phyloP scores from a whole-genome alignment of 2,113 vertebrate genomes.

The Canis aureus region DNA sequence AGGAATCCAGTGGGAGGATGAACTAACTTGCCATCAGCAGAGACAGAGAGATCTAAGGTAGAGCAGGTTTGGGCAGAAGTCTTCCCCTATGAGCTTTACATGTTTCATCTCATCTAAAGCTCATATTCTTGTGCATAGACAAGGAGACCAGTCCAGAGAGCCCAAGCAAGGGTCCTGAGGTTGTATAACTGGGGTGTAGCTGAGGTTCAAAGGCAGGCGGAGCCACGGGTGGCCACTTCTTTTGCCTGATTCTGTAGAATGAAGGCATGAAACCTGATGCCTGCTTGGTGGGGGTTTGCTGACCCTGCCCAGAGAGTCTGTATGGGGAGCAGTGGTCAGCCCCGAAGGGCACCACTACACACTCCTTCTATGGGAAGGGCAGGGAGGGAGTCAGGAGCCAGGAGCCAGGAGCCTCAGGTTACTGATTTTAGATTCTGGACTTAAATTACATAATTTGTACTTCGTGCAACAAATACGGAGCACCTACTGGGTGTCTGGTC shows the following conservation, averaged over 20 bases:
- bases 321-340: neutral
- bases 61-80: neutral
- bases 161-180: neutral
- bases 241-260: neutral
- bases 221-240: rapidly evolving
- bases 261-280: neutral
- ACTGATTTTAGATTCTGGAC: neutral
- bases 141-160: neutral
- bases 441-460: neutral
- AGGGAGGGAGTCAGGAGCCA: neutral
- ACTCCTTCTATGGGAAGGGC: neutral
- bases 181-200: neutral
- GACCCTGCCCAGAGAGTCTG: neutral
- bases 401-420: neutral
- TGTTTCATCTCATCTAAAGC: neutral
- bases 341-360: too few species aligned
- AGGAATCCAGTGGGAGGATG: neutral
- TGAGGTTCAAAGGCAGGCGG: neutral
- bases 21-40: neutral
- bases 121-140: neutral
- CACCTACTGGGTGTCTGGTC: neutral
- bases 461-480: rapidly evolving
- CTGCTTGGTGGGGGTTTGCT: rapidly evolving
- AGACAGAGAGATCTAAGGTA: neutral
- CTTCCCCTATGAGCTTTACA: neutral